phyloP scores from a whole-genome alignment of 2,797 vertebrate genomes.

The Dromococcyx pavoninus region DNA sequence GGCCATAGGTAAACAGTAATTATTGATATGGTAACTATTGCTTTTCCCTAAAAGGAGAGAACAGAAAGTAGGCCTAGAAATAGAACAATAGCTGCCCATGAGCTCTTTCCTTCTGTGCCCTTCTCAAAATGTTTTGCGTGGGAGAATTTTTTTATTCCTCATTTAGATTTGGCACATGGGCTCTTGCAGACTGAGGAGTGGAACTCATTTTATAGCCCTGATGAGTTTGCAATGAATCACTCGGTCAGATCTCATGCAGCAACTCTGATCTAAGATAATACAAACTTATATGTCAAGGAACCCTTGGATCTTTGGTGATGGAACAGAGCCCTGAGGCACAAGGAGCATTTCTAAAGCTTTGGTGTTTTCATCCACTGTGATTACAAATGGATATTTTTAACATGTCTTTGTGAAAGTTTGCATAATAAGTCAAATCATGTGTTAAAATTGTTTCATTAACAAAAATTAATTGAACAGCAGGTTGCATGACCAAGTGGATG shows the following conservation, averaged over 20 bases:
- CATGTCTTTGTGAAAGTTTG: neutral
- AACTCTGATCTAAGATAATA: neutral
- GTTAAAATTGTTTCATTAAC: neutral
- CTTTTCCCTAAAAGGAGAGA: neutral
- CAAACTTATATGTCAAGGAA: neutral
- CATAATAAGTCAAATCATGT: neutral
- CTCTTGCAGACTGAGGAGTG: neutral
- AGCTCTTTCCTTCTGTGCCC: neutral
- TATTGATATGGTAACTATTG: neutral
- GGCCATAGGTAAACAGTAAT: neutral
- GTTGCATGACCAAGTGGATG: neutral
- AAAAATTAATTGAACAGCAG: neutral
- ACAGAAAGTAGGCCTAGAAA: neutral
- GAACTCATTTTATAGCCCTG: neutral
- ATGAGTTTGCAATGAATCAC: neutral
- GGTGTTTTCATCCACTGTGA: neutral
- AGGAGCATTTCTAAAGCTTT: neutral
- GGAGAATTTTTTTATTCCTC: neutral
- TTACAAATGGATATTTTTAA: neutral
- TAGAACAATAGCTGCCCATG: neutral
- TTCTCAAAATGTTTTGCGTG: neutral
- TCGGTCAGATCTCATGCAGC: neutral
- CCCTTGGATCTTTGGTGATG: conserved; percentile 4
- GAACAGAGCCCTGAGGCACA: conserved; percentile 1
- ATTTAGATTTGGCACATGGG: neutral